Base-by-base conservation (phyloP, 2,797 vertebrate species). In the Cetoscarus ocellatus region DNA sequence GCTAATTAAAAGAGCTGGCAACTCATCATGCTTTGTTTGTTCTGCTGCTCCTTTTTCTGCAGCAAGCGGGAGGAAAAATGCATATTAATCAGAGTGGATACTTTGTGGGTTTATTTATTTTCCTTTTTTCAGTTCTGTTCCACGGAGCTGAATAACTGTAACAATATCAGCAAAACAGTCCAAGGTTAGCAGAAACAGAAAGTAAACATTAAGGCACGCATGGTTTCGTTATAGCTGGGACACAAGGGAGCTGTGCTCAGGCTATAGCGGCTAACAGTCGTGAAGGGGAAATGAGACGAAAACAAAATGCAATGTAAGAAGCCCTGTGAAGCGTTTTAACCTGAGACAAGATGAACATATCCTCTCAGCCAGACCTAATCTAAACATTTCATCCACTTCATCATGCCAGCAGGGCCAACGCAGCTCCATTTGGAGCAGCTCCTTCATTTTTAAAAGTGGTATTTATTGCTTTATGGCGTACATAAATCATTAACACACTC, bases 1-100 rank as follows among this genome's bases (percentile, higher is more conserved):
- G 67, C 79, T 85, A 84, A 90, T 88, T 86, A 86, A 79, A 78
- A 49, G 70, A 84, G 73, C 77, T 79, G 83, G 86, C 72, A 70
- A 67, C 71, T 60, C 79, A 77, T 73, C 79, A 27, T 15, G 79
- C 74, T 83, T 80, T 83, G 74, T 82, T 85, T 80, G 63, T 81
- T 70, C 55, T 36, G 2, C 66, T 79, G 72, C 64, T 84, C 19
- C 35, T 66, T 78, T 75, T 68, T 34, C 49, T 75, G 61, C 75
- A 27, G 65, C 13, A 73, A 40, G 36, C 34, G n/a, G 52, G 39
- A 40, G 15, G 1, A 10, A 68, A 40, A 59, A 66, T 66, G 40
- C 68, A 75, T 54, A 54, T 80, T 82, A 75, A 83, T 80, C 64
- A 66, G 57, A 69, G 5, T 70, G 45, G 66, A 53, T 70, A 51